Conservation (phyloP, 1,140 invertebrate species). For the Drosophila suzukii region DNA sequence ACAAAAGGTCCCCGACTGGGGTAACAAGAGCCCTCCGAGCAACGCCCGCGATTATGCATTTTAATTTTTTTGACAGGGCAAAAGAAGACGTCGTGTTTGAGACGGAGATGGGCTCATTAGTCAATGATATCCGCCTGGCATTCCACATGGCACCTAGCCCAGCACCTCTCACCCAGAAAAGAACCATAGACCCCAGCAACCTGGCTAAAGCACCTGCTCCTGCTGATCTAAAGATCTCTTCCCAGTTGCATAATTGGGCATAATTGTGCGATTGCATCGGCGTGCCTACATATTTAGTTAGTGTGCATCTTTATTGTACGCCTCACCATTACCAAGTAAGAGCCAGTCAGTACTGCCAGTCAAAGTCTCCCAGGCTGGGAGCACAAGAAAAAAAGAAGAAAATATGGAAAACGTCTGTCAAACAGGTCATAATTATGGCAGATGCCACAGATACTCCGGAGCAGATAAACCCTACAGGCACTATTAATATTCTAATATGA, state of each 20-base stretch:
- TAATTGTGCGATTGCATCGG: constrained; percentile 77
- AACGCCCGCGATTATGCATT: constrained; percentile 64
- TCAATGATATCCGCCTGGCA: constrained; percentile 68
- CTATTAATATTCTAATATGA: constrained; percentile 75
- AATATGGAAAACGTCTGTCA: constrained; percentile 13
- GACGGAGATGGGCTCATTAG: constrained; percentile 63
- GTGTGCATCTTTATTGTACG: constrained; percentile 61
- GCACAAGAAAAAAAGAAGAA: not conserved
- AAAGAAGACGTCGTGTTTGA: constrained; percentile 9
- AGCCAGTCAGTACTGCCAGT: constrained; percentile 45
- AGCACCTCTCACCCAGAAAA: constrained; percentile 26
- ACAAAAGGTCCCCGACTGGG: not conserved
- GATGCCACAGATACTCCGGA: constrained; percentile 46
- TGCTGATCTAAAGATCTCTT: constrained; percentile 39
- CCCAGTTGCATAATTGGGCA: constrained; percentile 76
- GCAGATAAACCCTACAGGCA: constrained; percentile 16
- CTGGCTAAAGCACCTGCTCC: constrained; percentile 32
- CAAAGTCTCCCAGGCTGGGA: constrained; percentile 19
- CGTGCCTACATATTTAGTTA: constrained; percentile 44
- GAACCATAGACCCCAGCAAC: constrained; percentile 17
- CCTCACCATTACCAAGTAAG: constrained; percentile 33
- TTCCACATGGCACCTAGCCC: constrained; percentile 30
- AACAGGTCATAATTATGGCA: constrained; percentile 63
- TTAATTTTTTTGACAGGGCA: constrained; percentile 60
- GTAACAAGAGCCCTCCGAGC: constrained; percentile 15